Evolutionary conservation across 2,113 vertebrate species (phyloP), one percentile per base, ranked within the genome.

Genomic region (Mus pahari): DNA sequence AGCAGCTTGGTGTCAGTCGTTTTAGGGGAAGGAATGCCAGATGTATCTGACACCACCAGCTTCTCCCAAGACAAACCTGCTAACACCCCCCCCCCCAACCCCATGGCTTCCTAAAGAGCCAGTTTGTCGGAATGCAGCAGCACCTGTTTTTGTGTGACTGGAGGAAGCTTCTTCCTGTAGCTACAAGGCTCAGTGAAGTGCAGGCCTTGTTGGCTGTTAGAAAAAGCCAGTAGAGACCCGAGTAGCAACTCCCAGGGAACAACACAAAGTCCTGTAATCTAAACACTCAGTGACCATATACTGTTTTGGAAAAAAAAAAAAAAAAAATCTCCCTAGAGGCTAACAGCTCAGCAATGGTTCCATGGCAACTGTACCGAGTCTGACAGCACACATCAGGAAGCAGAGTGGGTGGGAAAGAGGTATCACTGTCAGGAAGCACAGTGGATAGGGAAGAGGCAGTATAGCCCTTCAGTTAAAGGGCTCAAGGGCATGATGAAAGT

Each of bases 291-390:
- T 14, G 45, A 24, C 26, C 55, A 58, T 73, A 64, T 58, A 81
- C 20, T 31, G 42, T 53, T 60, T 31, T 81, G 42, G 28, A 4
- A 73, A 74, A 70, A 73, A 28, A 9, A 78, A 73, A n/a, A 70
- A 73, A 22, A 86, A 79, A 77, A 60, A 24, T 60, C 36, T 33
- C 81, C 24, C 36, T 74, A 68, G 42, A 16, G 71, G 1, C 26
- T 64, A 89, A 58, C 45, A 89, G 50, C 78, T 71, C 4, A 0
- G 58, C 16, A 71, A 48, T 17, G 28, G 5, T 3, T 83, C 4
- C 11, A 39, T 17, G 7, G 26, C 0, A 53, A 42, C 19, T 1
- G 7, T 12, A 13, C 8, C 1, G 1, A 17, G 53, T 22, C 70
- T 64, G 48, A 8, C 1, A 39, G 20, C 39, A 22, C 28, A 4